A percentile compares a stretch with the other conserved stretches of the same genome.
Conservation (phyloP, 37 sponge, comb jelly and placozoan species). For the Bolinopsis microptera region DNA sequence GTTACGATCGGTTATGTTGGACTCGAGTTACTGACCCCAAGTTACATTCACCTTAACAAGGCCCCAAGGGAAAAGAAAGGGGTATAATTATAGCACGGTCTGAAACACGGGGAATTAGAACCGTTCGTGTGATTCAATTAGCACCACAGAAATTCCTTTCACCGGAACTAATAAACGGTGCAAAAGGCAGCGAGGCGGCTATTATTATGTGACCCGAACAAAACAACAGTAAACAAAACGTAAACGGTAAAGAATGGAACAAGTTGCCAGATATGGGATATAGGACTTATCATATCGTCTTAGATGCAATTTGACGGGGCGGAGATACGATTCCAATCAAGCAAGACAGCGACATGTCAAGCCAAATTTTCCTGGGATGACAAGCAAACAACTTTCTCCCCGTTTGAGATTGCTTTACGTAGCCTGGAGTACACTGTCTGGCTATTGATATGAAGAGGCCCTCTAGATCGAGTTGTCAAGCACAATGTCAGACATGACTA, state of each 20-base stretch:
- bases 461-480: neutral
- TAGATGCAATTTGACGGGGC: neutral
- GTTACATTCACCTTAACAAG: neutral
- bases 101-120: neutral
- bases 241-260: neutral
- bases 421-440: neutral
- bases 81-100: neutral
- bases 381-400: neutral
- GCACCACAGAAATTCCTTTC: neutral
- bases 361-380: neutral
- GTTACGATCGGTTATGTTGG: neutral
- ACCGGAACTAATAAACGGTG: neutral
- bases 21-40: neutral
- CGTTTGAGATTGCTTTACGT: neutral
- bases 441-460: too few species aligned
- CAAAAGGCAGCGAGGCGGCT: neutral
- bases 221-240: neutral
- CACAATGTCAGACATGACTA: neutral
- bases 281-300: neutral
- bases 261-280: neutral
- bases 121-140: neutral
- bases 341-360: slow-evolving; percentile 17
- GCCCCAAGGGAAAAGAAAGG: neutral
- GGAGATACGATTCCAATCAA: neutral
- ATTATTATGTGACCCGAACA: too few species aligned